Conservation (phyloP, 35 echinoderm and acorn worm species). For the Holothuria glaberrima region DNA sequence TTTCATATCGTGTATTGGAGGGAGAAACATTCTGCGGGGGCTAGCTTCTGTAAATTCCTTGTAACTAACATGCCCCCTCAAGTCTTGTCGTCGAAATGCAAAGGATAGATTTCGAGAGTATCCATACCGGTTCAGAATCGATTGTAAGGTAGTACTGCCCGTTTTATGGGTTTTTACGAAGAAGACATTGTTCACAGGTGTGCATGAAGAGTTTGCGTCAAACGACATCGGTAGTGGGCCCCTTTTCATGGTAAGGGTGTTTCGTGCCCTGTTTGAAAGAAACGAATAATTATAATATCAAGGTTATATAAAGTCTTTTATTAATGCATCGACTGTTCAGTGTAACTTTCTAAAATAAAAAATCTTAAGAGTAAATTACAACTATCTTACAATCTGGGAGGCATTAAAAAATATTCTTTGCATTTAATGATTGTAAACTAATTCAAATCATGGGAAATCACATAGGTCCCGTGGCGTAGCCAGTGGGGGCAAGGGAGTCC, state of each 20-base stretch:
- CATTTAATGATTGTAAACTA: too few species aligned
- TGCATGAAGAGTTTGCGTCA: conserved; percentile 3
- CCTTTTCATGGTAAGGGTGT: not conserved
- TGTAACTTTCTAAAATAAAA: too few species aligned
- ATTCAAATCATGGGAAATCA: too few species aligned
- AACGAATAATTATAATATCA: not conserved
- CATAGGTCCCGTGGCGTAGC: too few species aligned
- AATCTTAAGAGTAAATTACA: too few species aligned
- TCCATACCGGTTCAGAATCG: conserved; percentile 65
- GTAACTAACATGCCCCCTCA: conserved; percentile 23
- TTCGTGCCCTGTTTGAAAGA: not conserved
- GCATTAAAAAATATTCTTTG: too few species aligned
- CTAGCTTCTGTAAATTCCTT: conserved; percentile 19
- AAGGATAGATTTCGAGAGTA: conserved; percentile 57
- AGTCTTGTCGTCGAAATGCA: not conserved
- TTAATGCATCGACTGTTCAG: too few species aligned
- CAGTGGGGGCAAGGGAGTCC: too few species aligned
- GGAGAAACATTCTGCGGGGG: conserved; percentile 40
- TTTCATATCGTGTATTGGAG: conserved; percentile 13
- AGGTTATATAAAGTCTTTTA: too few species aligned
- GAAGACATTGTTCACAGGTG: conserved; percentile 38
- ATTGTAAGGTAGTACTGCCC: conserved; percentile 68
- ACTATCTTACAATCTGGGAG: too few species aligned
- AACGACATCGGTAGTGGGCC: not conserved
- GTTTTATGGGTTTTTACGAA: conserved; percentile 86